Evolutionary conservation across 1,140 invertebrate species (phyloP).

Genomic region (Brachionus koreanus): DNA sequence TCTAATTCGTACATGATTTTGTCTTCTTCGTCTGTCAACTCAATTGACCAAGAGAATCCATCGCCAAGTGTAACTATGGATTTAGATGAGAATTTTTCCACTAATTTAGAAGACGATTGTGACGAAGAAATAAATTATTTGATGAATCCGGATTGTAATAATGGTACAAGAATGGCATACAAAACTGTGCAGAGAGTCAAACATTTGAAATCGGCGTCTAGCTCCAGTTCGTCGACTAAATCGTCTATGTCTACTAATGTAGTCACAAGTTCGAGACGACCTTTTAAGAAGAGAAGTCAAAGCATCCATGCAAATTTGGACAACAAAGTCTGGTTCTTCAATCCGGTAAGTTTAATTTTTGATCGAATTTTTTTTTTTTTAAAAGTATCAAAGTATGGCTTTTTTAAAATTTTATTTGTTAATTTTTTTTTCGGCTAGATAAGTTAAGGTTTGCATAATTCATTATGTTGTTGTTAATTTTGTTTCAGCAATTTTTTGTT

Average conservation of each 20-base stretch:
- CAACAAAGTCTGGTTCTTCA: slow-evolving; percentile 17
- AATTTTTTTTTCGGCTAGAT: no score
- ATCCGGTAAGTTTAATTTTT: slow-evolving; percentile 14
- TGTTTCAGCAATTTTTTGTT: no score
- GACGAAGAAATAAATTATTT: not conserved
- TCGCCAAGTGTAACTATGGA: slow-evolving; percentile 16
- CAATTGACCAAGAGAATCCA: not conserved
- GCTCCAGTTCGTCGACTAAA: slow-evolving; percentile 6
- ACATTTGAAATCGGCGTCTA: not conserved
- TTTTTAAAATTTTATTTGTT: not conserved
- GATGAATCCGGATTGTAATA: not conserved
- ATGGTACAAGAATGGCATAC: not conserved
- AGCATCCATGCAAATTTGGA: not conserved
- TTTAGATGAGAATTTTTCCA: not conserved
- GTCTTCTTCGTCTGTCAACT: slow-evolving; percentile 21
- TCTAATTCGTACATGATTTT: slow-evolving; percentile 9
- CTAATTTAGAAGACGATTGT: not conserved
- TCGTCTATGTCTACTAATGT: not conserved
- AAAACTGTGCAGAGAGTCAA: not conserved
- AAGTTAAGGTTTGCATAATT: no score
- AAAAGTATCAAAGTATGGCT: not conserved
- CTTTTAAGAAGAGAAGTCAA: slow-evolving; percentile 20
- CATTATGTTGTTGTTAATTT: no score
- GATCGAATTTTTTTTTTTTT: not conserved
- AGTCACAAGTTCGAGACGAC: not conserved